Base-by-base conservation (phyloP, 2,113 vertebrate genomes). In the Saccopteryx leptura region DNA sequence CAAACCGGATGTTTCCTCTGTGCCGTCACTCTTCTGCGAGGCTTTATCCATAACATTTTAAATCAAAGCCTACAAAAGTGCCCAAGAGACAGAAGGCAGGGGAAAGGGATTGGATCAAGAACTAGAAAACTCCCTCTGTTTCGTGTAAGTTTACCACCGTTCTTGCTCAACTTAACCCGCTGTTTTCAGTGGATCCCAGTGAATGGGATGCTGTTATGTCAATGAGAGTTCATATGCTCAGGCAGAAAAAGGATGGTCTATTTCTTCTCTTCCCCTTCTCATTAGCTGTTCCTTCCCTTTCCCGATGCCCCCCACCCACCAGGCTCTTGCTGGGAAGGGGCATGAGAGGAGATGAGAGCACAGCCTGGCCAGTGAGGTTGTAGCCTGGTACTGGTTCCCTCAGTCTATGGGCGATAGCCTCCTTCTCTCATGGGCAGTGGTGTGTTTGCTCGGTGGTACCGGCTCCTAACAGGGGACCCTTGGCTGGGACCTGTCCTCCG, bases 381-480 rank as follows among this genome's bases (percentile, higher is more conserved):
- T 56, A 52, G 5, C 72, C 63, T 78, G 80, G 7, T 6, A 12
- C 5, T 14, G 46, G 7, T n/a, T 5, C 50, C n/a, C n/a, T 23
- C 5, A 14, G 26, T 48, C 54, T 9, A 1, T 46, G 52, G 13
- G 18, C 48, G 54, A 61, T 17, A 15, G 28, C 72, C 19, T 63
- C 3, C 68, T 76, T 18, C 31, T 75, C 74, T 68, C 21, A 0
- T 12, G 54, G 78, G 7, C 54, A 23, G 46, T 11, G 26, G 7
- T 12, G 10, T 14, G 1, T 48, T 33, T 82, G 28, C 66, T 50
- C 31, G 33, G 7, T 14, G n/a, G 11, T 11, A 2, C 15, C 46
- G 13, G 9, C n/a, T 17, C 0, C 48, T n/a, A 31, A 0, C 11
- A 9, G n/a, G 65, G 60, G 17, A n/a, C 23, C 0, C 0, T 58